phyloP scores from a whole-genome alignment of 1,140 invertebrate genomes.

The Hylaeus anthracinus region DNA sequence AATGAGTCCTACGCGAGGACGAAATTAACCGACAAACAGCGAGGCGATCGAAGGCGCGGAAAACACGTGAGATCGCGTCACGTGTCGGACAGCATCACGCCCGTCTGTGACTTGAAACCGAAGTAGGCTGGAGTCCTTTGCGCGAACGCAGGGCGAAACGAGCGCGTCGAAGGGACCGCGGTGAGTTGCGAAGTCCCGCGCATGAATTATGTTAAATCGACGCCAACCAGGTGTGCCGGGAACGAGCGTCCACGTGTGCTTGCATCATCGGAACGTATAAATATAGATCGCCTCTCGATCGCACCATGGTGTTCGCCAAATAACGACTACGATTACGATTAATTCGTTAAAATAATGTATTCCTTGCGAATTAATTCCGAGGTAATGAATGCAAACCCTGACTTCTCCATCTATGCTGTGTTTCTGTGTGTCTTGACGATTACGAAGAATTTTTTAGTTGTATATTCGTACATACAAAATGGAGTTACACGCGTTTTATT shows the following conservation, averaged over 20 bases:
- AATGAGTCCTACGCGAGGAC: conserved; percentile 31
- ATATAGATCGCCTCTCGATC: conserved; percentile 57
- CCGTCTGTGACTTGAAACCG: conserved; percentile 15
- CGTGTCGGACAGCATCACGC: conserved; percentile 12
- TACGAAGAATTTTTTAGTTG: too few relatives aligned
- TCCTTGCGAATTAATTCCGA: too few relatives aligned
- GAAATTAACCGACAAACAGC: conserved; percentile 21
- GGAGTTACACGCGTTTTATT: too few relatives aligned
- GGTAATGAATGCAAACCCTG: too few relatives aligned
- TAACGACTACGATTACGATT: conserved; percentile 66
- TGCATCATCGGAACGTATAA: conserved; percentile 63
- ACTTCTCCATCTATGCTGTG: too few relatives aligned
- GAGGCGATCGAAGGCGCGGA: not conserved
- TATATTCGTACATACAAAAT: too few relatives aligned
- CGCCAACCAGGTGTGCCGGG: conserved; percentile 35
- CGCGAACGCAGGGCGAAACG: not conserved
- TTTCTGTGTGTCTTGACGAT: too few relatives aligned
- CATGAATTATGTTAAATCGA: conserved; percentile 44
- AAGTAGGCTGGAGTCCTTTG: not conserved
- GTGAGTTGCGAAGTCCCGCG: conserved; percentile 6
- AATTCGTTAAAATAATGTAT: conserved; percentile 52
- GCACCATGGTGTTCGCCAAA: conserved; percentile 54
- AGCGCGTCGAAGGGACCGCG: not conserved
- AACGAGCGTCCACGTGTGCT: conserved; percentile 27
- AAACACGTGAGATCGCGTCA: conserved; percentile 36